phyloP scores from a whole-genome alignment of 2,113 vertebrate species.

The Cyprinus carpio region DNA sequence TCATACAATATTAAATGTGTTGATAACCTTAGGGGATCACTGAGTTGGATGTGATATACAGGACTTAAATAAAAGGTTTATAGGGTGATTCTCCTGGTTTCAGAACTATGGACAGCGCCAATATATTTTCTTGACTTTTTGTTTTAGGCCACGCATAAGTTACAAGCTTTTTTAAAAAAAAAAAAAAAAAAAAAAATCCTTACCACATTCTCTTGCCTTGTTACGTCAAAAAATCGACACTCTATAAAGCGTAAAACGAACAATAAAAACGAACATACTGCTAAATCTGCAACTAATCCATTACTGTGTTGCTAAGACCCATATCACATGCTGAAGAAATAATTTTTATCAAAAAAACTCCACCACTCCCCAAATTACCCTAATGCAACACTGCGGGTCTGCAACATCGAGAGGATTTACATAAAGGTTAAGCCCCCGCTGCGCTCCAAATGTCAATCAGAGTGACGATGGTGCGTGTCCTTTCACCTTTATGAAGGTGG shows the following conservation, averaged over 20 bases:
- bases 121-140: not conserved
- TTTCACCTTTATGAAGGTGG: conserved; percentile 8
- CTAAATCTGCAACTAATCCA: not conserved
- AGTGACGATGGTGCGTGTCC: not conserved
- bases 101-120: conserved; percentile 25
- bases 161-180: not conserved
- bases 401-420: not conserved
- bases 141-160: not conserved
- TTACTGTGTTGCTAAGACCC: not conserved
- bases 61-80: not conserved
- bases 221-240: not conserved
- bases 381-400: not conserved
- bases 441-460: conserved; percentile 27
- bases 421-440: conserved; percentile 1
- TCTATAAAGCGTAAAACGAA: not conserved
- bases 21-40: not conserved
- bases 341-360: not conserved
- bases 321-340: not conserved
- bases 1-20: not conserved
- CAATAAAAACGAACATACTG: not conserved
- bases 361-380: not conserved
- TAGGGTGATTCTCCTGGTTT: not conserved
- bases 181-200: not conserved
- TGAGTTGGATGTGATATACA: not conserved
- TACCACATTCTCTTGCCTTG: not conserved